Evolutionary conservation across 37 sponge, comb jelly and placozoan species (phyloP).

Genomic region (Dysidea cf. avara): DNA sequence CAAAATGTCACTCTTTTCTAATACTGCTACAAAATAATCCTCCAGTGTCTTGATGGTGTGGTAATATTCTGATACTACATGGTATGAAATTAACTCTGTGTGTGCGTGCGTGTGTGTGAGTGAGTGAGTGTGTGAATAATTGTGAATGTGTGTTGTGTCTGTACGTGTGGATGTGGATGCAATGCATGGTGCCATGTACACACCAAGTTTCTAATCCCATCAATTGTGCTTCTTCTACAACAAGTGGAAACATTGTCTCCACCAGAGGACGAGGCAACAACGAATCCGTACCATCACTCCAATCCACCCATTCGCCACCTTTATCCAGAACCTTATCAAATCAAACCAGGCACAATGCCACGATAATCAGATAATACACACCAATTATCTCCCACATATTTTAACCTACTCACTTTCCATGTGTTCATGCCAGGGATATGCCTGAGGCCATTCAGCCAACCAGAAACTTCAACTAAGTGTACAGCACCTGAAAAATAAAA

Average conservation of each 20-base stretch:
- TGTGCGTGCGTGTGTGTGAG: constrained; percentile 6
- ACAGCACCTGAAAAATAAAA: constrained; percentile 61
- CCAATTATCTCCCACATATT: too few relatives aligned
- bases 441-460: constrained; percentile 68
- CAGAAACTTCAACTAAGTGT: constrained; percentile 71
- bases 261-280: constrained; percentile 6
- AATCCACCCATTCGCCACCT: constrained; percentile 69
- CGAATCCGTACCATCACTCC: constrained; percentile 25
- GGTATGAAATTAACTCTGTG: not conserved
- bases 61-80: constrained; percentile 77
- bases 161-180: not conserved
- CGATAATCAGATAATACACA: too few relatives aligned
- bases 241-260: constrained; percentile 82
- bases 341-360: too few relatives aligned
- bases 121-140: constrained; percentile 6
- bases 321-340: constrained; percentile 78
- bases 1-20: constrained; percentile 60
- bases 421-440: constrained; percentile 66
- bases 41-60: constrained; percentile 96
- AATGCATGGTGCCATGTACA: not conserved
- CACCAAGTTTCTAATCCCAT: constrained; percentile 82
- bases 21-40: constrained; percentile 96
- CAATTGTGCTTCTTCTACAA: constrained; percentile 22
- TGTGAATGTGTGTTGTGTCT: constrained; percentile 5
- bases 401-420: constrained; percentile 82